Percentiles rank a stretch among this genome's conserved stretches.
phyloP scores from a whole-genome alignment of 2,888 invertebrate species.

The Sclerodermus sp. region DNA sequence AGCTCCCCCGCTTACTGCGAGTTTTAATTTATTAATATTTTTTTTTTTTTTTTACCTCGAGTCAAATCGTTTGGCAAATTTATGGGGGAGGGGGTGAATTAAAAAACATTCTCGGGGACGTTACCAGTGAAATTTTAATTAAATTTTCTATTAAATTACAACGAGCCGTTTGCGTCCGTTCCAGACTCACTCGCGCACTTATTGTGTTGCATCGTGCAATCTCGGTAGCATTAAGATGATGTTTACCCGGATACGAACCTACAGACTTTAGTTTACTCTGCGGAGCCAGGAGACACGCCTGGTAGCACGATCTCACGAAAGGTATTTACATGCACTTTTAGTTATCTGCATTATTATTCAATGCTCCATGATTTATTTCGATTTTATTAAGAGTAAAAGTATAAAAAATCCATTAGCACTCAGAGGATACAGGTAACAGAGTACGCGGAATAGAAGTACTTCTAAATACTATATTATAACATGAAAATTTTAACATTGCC shows the following conservation, averaged over 20 bases:
- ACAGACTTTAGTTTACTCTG: constrained; percentile 22
- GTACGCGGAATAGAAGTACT: too few relatives aligned
- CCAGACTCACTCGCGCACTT: constrained; percentile 11
- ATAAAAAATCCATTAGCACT: too few relatives aligned
- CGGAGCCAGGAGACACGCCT: constrained; percentile 10
- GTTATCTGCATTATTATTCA: background rate
- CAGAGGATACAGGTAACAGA: too few relatives aligned
- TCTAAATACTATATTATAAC: too few relatives aligned
- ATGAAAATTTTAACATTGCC: too few relatives aligned
- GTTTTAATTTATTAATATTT: too few relatives aligned
- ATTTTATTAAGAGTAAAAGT: too few relatives aligned
- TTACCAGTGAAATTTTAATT: background rate
- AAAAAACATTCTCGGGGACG: background rate
- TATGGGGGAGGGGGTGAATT: too few relatives aligned
- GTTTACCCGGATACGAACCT: constrained; percentile 25
- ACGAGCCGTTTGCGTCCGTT: background rate
- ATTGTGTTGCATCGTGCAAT: constrained; percentile 23
- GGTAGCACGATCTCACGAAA: constrained; percentile 16
- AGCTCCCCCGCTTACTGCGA: too few relatives aligned
- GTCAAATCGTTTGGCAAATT: too few relatives aligned
- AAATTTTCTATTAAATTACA: background rate
- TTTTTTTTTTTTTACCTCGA: too few relatives aligned
- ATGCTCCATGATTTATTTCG: too few relatives aligned
- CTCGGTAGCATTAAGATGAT: constrained; percentile 25
- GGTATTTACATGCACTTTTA: constrained; percentile 11